Conservation (phyloP, 2,888 invertebrate genomes). For the Anagyrus pseudococci region DNA sequence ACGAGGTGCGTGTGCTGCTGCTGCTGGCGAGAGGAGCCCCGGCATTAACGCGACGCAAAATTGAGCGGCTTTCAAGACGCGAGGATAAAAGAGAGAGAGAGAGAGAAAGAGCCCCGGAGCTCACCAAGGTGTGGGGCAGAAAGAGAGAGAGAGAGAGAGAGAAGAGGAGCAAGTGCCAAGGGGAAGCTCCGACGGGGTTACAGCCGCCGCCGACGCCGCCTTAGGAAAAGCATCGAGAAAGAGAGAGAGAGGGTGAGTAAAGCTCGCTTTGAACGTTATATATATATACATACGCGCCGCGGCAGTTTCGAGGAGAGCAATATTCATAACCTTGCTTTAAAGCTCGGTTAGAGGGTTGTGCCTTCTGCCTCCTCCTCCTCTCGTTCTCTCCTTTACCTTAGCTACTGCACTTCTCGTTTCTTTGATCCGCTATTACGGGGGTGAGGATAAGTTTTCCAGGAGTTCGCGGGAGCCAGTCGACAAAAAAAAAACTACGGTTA, state of each 20-base stretch:
- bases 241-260: constrained; percentile 18
- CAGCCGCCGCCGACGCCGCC: not conserved
- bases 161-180: constrained; percentile 17
- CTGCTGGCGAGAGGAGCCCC: too few species aligned
- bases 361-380: constrained; percentile 1
- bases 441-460: constrained; percentile 19
- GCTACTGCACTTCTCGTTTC: too few species aligned
- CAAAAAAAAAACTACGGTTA: too few species aligned
- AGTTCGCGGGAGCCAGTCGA: constrained; percentile 25
- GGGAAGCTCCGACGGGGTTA: constrained; percentile 12
- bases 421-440: constrained; percentile 10
- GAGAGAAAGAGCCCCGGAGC: not conserved
- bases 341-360: constrained; percentile 13
- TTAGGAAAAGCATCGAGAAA: not conserved
- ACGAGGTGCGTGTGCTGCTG: too few species aligned
- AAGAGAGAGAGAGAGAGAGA: not conserved
- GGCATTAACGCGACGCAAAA: too few species aligned
- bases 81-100: not conserved
- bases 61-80: too few species aligned
- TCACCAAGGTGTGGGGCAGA: not conserved
- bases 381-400: too few species aligned
- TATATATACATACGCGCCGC: not conserved
- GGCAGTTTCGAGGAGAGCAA: constrained; percentile 1
- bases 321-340: constrained; percentile 26
- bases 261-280: not conserved